Evolutionary conservation across 2,888 invertebrate species (phyloP).

Genomic region (Hyposoter didymator): DNA sequence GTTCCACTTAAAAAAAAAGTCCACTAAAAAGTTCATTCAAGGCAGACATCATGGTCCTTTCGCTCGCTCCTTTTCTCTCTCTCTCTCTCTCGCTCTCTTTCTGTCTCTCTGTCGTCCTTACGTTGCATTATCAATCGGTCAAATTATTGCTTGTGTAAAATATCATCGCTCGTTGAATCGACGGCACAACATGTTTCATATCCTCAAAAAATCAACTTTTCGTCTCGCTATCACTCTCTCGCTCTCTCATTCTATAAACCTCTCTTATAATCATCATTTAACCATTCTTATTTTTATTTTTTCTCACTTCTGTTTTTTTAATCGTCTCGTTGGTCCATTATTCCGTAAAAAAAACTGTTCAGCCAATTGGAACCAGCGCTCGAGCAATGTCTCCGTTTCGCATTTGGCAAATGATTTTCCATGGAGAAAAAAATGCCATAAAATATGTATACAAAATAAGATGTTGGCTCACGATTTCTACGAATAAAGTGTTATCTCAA

Average conservation of each 20-base stretch:
- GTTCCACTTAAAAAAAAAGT: constrained; percentile 59
- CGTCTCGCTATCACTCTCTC: constrained; percentile 25
- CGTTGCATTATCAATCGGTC: constrained; percentile 61
- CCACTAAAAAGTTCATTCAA: constrained; percentile 57
- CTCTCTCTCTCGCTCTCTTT: constrained; percentile 35
- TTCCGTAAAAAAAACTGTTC: constrained; percentile 21
- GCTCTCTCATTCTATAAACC: constrained; percentile 42
- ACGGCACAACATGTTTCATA: constrained; percentile 60
- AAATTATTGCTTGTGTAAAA: constrained; percentile 72
- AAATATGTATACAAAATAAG: constrained; percentile 1
- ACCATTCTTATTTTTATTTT: constrained; percentile 37
- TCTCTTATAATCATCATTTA: constrained; percentile 61
- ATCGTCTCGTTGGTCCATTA: constrained; percentile 35
- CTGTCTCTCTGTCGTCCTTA: constrained; percentile 16
- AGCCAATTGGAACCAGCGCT: not conserved
- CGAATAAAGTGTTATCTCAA: not conserved
- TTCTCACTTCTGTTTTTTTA: constrained; percentile 37
- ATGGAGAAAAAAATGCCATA: not conserved
- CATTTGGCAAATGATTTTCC: not conserved
- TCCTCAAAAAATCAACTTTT: constrained; percentile 56
- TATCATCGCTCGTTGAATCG: constrained; percentile 65
- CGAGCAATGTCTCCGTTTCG: constrained; percentile 2
- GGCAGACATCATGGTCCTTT: constrained; percentile 61
- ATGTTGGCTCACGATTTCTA: not conserved
- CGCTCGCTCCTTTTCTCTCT: constrained; percentile 32